Conservation (phyloP, 2,797 vertebrate genomes). For the Lepus townsendii region DNA sequence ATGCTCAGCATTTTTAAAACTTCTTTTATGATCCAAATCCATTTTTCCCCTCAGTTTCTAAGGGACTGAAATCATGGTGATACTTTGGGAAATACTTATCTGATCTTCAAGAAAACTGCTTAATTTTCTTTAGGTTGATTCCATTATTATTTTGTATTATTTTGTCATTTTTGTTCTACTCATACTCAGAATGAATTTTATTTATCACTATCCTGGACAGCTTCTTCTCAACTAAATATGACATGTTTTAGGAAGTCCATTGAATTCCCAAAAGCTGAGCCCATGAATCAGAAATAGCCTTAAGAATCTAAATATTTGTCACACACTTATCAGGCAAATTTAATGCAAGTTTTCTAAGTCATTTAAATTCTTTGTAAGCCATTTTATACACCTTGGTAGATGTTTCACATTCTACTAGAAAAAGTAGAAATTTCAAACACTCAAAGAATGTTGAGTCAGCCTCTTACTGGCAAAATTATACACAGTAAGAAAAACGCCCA, state of each 20-base stretch:
- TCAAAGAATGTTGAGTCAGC: slow-evolving; percentile 80
- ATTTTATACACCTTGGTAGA: slow-evolving; percentile 66
- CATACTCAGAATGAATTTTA: slow-evolving; percentile 46
- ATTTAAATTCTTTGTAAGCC: slow-evolving; percentile 57
- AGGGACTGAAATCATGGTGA: background rate
- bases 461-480: slow-evolving; percentile 72
- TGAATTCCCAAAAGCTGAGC: slow-evolving; percentile 44
- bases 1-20: background rate
- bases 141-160: background rate
- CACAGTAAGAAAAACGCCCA: slow-evolving; percentile 69
- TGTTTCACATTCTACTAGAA: slow-evolving; percentile 59
- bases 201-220: slow-evolving; percentile 12
- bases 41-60: slow-evolving; percentile 50
- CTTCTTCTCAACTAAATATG: slow-evolving; percentile 32
- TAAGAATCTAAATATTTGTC: slow-evolving; percentile 59
- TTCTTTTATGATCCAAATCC: slow-evolving; percentile 21
- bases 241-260: background rate
- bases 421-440: slow-evolving; percentile 77
- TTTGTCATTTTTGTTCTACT: slow-evolving; percentile 17
- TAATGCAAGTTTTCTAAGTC: slow-evolving; percentile 51
- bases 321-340: slow-evolving; percentile 5
- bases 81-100: slow-evolving; percentile 5
- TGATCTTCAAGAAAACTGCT: slow-evolving; percentile 1
- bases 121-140: slow-evolving; percentile 18
- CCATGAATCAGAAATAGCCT: slow-evolving; percentile 52